phyloP scores from a whole-genome alignment of 2,113 vertebrate genomes.

The Cyphomyrus discorhynchus region DNA sequence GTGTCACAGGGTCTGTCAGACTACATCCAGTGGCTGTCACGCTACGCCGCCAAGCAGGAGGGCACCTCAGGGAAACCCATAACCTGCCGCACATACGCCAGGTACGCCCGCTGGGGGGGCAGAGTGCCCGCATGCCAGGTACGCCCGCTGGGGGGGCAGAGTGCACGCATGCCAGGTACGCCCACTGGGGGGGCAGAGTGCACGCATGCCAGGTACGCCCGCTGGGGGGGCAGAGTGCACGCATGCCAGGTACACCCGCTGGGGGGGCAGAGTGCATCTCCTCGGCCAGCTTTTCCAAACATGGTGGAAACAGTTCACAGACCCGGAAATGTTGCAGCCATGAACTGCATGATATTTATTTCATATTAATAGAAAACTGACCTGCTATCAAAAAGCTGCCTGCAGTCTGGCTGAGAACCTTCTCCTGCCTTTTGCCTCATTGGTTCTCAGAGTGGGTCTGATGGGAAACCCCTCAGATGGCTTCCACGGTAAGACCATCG shows the following conservation, averaged over 20 bases:
- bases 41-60: conserved; percentile 63
- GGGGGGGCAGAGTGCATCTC: not conserved
- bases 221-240: conserved; percentile 31
- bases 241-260: conserved; percentile 56
- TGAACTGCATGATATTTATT: not conserved
- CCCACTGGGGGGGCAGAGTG: too few species aligned
- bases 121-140: conserved; percentile 62
- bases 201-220: conserved; percentile 63
- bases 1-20: conserved; percentile 62
- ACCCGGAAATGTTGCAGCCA: not conserved
- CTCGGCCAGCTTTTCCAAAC: not conserved
- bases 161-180: too few species aligned
- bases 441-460: conserved; percentile 57
- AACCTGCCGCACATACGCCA: conserved; percentile 60
- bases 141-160: not conserved
- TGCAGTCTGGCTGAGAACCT: too few species aligned
- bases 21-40: conserved; percentile 71
- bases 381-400: not conserved
- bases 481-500: conserved; percentile 73
- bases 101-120: conserved; percentile 40
- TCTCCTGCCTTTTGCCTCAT: not conserved
- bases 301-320: not conserved
- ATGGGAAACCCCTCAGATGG: conserved; percentile 77
- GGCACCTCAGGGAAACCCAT: conserved; percentile 50
- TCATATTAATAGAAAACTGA: not conserved